phyloP scores from a whole-genome alignment of 2,797 vertebrate species.

The Furcifer pardalis region DNA sequence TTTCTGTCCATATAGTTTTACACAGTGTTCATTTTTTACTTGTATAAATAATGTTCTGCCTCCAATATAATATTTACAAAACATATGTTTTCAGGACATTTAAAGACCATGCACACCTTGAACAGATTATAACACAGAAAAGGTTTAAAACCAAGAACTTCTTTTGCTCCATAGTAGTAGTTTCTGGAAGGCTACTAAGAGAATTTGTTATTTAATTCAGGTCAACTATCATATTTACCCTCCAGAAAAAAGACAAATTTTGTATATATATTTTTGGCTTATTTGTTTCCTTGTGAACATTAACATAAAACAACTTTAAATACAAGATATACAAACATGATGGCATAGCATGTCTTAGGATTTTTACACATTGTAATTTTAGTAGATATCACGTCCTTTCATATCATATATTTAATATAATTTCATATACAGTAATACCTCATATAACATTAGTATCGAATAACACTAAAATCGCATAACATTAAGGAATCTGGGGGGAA shows the following conservation, averaged over 20 bases:
- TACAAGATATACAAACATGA: too few species aligned
- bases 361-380: too few species aligned
- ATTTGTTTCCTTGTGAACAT: too few species aligned
- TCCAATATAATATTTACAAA: neutral
- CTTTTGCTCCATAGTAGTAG: neutral
- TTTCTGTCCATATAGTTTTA: neutral
- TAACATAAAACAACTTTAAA: too few species aligned
- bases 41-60: neutral
- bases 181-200: constrained; percentile 24
- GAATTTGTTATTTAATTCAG: neutral
- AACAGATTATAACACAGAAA: neutral
- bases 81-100: constrained; percentile 3
- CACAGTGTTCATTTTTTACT: neutral
- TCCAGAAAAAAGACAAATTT: neutral
- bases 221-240: neutral
- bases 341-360: too few species aligned
- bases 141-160: neutral
- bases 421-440: too few species aligned
- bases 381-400: too few species aligned
- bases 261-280: too few species aligned
- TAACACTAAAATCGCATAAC: too few species aligned
- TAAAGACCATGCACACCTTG: neutral
- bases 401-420: too few species aligned
- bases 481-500: too few species aligned
- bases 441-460: too few species aligned